phyloP scores from a whole-genome alignment of 2,113 vertebrate species.

The Ia io region DNA sequence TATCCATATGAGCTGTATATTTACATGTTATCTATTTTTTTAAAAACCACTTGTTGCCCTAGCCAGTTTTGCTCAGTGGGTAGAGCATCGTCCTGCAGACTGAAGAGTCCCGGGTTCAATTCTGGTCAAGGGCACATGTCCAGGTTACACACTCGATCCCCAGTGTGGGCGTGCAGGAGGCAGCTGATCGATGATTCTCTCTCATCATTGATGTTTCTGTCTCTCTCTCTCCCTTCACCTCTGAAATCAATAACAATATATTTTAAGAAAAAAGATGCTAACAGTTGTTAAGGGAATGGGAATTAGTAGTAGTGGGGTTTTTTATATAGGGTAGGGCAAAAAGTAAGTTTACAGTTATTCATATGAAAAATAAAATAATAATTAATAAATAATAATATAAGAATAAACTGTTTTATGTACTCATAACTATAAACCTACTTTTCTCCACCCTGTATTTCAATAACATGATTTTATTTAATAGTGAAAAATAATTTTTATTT shows the following conservation, averaged over 20 bases:
- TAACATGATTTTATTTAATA: conserved; percentile 20
- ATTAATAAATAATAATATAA: not conserved
- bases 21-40: not conserved
- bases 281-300: not conserved
- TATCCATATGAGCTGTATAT: not conserved
- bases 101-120: not conserved
- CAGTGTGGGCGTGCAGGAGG: no score
- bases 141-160: no score
- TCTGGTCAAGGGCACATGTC: no score
- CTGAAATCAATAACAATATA: no score
- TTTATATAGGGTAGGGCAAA: not conserved
- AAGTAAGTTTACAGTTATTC: not conserved
- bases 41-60: not conserved
- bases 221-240: no score
- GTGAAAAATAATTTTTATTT: not conserved
- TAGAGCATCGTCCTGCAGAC: not conserved
- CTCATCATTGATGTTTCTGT: no score
- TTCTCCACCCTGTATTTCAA: not conserved
- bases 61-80: not conserved
- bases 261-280: not conserved
- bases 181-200: no score
- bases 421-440: not conserved
- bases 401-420: not conserved
- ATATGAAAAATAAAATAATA: not conserved
- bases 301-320: not conserved